Percentiles rank a stretch among this genome's conserved stretches.
Evolutionary conservation across 2,797 vertebrate genomes (phyloP).

Genomic region (Sebastes cheni): DNA sequence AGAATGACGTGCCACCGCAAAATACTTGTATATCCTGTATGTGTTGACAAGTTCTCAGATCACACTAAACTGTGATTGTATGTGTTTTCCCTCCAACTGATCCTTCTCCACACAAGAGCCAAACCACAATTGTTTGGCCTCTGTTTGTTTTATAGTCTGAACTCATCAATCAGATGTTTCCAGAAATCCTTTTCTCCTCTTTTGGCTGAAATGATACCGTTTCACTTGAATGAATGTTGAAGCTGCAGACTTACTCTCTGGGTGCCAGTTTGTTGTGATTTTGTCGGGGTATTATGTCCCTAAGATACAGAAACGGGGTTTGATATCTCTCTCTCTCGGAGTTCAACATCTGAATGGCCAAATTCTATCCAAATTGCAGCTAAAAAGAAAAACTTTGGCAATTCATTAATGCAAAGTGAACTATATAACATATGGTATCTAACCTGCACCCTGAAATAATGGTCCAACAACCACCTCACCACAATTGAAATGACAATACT

Average conservation of each 20-base stretch:
- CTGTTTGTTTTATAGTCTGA: neutral
- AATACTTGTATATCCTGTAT: slow-evolving; percentile 2
- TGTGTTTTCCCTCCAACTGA: neutral
- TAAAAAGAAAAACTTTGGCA: neutral
- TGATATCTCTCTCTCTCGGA: neutral
- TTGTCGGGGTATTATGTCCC: neutral
- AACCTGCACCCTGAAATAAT: neutral
- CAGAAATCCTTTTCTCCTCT: neutral
- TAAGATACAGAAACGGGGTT: neutral
- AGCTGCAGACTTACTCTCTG: neutral
- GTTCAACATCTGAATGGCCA: neutral
- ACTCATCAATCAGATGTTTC: neutral
- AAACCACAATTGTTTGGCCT: slow-evolving; percentile 1
- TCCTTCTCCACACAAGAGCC: neutral
- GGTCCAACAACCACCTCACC: neutral
- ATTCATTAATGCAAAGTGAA: neutral
- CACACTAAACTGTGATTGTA: neutral
- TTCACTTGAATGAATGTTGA: neutral
- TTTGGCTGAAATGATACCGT: neutral
- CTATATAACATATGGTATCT: neutral
- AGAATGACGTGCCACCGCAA: neutral
- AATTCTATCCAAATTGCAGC: neutral
- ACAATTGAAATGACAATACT: neutral
- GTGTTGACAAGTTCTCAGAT: neutral
- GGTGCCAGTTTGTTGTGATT: neutral